Conservation (phyloP, 1,140 invertebrate genomes). For the Pteromalus puparum region DNA sequence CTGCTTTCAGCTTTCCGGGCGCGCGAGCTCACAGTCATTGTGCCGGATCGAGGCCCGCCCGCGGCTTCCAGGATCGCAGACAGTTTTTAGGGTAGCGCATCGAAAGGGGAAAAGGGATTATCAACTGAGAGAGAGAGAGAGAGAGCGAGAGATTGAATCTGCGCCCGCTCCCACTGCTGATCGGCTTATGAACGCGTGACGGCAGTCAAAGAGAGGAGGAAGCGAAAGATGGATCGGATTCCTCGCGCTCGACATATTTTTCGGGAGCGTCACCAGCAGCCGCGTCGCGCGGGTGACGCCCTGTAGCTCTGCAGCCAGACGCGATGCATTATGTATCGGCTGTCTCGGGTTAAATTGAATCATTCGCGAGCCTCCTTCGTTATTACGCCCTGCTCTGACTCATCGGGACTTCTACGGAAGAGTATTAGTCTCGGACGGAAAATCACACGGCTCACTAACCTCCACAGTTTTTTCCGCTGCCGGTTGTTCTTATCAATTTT, state of each 20-base stretch:
- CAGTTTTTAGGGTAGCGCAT: conserved; percentile 27
- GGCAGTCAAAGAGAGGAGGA: conserved; percentile 8
- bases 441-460: no score
- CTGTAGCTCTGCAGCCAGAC: background rate
- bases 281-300: background rate
- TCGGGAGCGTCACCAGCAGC: conserved; percentile 38
- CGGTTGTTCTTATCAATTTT: background rate
- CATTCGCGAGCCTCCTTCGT: background rate
- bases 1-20: conserved; percentile 34
- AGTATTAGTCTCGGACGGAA: no score
- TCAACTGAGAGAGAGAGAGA: conserved; percentile 28
- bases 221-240: conserved; percentile 45
- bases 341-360: background rate
- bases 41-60: conserved; percentile 29
- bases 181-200: conserved; percentile 43
- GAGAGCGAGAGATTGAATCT: conserved; percentile 52
- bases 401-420: background rate
- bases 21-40: conserved; percentile 4
- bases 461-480: no score
- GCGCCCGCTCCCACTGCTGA: conserved; percentile 20
- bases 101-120: conserved; percentile 41
- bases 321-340: background rate
- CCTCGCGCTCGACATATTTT: conserved; percentile 40
- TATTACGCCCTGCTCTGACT: background rate
- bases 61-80: conserved; percentile 15